phyloP scores from a whole-genome alignment of 2,888 invertebrate species.

The Acrobasis suavella region DNA sequence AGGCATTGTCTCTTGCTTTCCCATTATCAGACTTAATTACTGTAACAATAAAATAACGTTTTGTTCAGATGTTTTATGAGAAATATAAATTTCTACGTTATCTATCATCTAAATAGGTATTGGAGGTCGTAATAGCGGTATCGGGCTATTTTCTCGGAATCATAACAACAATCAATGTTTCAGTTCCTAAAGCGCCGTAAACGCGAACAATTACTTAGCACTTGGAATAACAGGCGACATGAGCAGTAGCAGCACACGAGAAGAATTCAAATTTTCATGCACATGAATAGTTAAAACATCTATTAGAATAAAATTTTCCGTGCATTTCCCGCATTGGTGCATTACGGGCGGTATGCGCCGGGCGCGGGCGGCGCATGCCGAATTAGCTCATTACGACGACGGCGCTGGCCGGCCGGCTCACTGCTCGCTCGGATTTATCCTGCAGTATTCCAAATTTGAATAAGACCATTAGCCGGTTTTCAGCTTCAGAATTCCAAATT shows the following conservation, averaged over 20 bases:
- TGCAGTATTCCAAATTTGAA: constrained; percentile 59
- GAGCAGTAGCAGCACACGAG: constrained; percentile 8
- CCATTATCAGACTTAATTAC: constrained; percentile 19
- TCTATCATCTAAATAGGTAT: not conserved
- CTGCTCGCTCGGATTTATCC: constrained; percentile 52
- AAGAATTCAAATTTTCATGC: constrained; percentile 20
- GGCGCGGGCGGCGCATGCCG: constrained; percentile 50
- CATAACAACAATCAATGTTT: constrained; percentile 8
- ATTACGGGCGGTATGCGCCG: constrained; percentile 41
- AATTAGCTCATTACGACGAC: constrained; percentile 69
- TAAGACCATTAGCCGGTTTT: constrained; percentile 57
- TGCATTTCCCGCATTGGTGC: constrained; percentile 50
- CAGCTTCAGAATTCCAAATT: constrained; percentile 44
- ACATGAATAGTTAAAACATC: constrained; percentile 31
- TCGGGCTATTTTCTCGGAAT: not conserved
- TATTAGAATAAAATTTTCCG: constrained; percentile 33
- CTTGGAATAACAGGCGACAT: constrained; percentile 2
- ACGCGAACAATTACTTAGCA: constrained; percentile 18
- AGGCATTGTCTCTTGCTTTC: constrained; percentile 59
- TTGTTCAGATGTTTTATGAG: not conserved
- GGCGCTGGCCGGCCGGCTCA: constrained; percentile 27
- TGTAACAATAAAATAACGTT: constrained; percentile 4
- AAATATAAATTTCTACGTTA: not conserved
- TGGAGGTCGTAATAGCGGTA: not conserved
- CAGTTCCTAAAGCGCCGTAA: not conserved